phyloP scores from a whole-genome alignment of 2,113 vertebrate species.

The Solenodon paradoxus region DNA sequence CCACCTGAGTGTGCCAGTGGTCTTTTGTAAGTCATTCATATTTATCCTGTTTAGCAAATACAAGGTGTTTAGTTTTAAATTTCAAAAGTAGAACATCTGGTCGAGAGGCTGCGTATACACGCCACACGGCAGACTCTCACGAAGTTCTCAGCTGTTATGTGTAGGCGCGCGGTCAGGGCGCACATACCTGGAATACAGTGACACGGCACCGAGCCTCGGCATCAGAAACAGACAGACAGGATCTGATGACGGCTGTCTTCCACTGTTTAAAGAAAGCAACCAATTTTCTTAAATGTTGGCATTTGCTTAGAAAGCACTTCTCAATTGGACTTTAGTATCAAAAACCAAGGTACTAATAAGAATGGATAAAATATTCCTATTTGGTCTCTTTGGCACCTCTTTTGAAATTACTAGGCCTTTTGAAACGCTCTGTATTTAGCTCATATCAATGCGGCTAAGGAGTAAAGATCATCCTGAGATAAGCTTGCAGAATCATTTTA shows the following conservation, averaged over 20 bases:
- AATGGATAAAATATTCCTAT: background rate
- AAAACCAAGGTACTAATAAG: constrained; percentile 1
- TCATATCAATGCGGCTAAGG: background rate
- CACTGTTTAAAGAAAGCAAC: background rate
- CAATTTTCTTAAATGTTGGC: background rate
- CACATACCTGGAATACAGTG: background rate
- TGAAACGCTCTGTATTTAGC: background rate
- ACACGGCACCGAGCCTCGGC: background rate
- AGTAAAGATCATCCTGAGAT: background rate
- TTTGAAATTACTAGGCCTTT: background rate
- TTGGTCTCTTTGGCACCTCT: background rate
- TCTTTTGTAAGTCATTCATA: no score
- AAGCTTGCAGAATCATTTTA: background rate
- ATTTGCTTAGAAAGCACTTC: background rate
- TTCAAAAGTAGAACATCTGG: background rate
- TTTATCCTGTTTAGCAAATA: background rate
- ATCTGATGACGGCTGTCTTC: background rate
- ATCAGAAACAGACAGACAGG: background rate
- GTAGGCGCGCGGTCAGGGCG: background rate
- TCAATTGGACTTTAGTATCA: background rate
- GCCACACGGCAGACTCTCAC: background rate
- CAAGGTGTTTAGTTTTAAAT: background rate
- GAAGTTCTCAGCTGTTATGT: background rate
- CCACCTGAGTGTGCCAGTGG: no score
- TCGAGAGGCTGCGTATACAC: background rate